Evolutionary conservation across 2,113 vertebrate genomes (phyloP), one percentile per base, ranked within the genome.

Genomic region (Microtus montanus): DNA sequence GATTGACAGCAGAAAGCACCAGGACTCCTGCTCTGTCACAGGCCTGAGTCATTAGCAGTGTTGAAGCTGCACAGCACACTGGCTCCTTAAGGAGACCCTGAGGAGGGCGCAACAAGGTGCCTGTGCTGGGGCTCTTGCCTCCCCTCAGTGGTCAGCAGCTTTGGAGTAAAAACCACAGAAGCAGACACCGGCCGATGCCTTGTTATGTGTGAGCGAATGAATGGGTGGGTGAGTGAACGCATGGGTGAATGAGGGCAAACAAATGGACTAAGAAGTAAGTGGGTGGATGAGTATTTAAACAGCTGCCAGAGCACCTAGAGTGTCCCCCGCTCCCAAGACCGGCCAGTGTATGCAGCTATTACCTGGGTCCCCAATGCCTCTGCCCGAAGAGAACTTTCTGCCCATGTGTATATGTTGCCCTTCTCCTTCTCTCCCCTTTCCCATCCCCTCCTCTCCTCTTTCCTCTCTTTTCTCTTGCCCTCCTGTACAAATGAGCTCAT

Each of bases 131-230:
- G 8, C 10, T 52, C 0, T 13, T 3, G 0, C 71, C 68, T 28
- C 14, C 6, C 71, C 10, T 2, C 19, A 0, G 33, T 20, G 74
- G 41, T 58, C 83, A 10, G 24, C 0, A 0, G 30, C 61, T 28
- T n/a, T 0, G 8, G 33, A 22, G 14, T 17, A 28, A 20, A 52
- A 8, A 5, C 3, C 0, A 44, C 17, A 0, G 0, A 41, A 14
- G 38, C 4, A 7, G 52, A 22, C 1, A 0, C 71, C 49, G 1
- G 17, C 26, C 20, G 12, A 15, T 8, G 19, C 89, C 49, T 2
- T 6, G 0, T 8, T 17, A 30, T 54, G 28, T 63, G 19, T 35
- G 54, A 77, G 71, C 10, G 9, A 70, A 13, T 58, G 64, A 74
- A 4, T 61, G 41, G 1, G 30, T 7, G 80, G 47, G 6, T 28